Conservation (phyloP, 2,797 vertebrate species). For the Mionectes olivaceus region DNA sequence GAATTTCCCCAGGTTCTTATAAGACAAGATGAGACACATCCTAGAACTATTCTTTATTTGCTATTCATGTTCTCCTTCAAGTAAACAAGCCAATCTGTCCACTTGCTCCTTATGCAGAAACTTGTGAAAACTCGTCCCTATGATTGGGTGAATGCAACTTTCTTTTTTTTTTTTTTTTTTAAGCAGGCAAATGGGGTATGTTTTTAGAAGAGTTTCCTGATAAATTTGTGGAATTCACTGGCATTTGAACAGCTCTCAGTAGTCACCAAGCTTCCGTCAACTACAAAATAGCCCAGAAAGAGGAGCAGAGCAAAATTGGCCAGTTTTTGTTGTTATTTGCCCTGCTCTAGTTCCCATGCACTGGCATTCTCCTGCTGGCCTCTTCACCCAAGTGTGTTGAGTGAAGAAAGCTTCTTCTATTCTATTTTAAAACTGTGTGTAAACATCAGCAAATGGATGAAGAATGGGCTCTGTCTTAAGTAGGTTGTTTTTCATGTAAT, state of each 20-base stretch:
- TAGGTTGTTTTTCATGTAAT: slow-evolving; percentile 59
- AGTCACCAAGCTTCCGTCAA: background rate
- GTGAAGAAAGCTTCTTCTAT: slow-evolving; percentile 69
- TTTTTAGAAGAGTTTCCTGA: background rate
- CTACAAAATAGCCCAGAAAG: background rate
- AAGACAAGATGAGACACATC: slow-evolving; percentile 51
- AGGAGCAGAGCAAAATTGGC: background rate
- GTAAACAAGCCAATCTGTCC: slow-evolving; percentile 51
- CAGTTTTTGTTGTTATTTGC: background rate
- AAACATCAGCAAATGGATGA: slow-evolving; percentile 56
- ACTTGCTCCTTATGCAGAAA: slow-evolving; percentile 12
- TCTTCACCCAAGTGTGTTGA: slow-evolving; percentile 67
- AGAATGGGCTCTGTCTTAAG: slow-evolving; percentile 58
- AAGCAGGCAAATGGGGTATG: background rate
- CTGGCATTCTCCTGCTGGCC: slow-evolving; percentile 62
- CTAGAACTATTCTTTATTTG: slow-evolving; percentile 50
- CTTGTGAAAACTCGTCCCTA: slow-evolving; percentile 17
- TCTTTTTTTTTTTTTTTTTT: background rate
- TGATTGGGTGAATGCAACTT: background rate
- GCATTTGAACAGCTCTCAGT: background rate
- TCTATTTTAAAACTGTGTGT: slow-evolving; percentile 61
- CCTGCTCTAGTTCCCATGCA: background rate
- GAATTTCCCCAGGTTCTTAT: slow-evolving; percentile 33
- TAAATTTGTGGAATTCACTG: background rate
- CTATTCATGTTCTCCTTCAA: slow-evolving; percentile 36